These are phyloP conservation scores for Poeciliopsis turrubarensis DNA, from an alignment of 2,113 vertebrate genomes.

Conservation along the genomic window DNA sequence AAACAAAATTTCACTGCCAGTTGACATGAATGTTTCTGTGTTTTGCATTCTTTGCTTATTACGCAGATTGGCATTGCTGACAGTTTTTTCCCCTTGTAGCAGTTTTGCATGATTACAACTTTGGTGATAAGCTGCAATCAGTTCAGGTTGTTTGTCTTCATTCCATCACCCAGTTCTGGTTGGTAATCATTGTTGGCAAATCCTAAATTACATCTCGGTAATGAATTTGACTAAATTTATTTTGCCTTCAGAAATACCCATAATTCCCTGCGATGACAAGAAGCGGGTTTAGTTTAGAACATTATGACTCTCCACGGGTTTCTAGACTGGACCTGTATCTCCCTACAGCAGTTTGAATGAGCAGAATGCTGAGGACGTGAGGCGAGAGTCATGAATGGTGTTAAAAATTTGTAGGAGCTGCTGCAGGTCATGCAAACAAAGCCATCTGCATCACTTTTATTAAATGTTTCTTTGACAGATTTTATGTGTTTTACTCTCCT, in stretches of 20 bases:
- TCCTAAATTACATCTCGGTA: slow-evolving; percentile 45
- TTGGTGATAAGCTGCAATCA: slow-evolving; percentile 26
- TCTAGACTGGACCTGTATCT: slow-evolving; percentile 72
- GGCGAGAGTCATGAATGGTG: slow-evolving; percentile 8
- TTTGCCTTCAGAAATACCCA: slow-evolving; percentile 26
- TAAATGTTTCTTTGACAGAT: slow-evolving; percentile 24
- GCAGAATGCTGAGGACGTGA: slow-evolving; percentile 1
- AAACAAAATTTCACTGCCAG: slow-evolving; percentile 41
- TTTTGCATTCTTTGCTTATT: slow-evolving; percentile 24
- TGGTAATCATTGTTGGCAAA: slow-evolving; percentile 5
- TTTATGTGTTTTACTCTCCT: slow-evolving; percentile 41
- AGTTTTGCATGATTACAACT: slow-evolving; percentile 28
- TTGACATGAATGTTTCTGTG: slow-evolving; percentile 43
- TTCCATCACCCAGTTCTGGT: slow-evolving; percentile 17
- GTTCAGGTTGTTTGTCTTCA: slow-evolving; percentile 27
- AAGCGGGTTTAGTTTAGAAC: neutral
- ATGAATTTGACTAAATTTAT: slow-evolving; percentile 20
- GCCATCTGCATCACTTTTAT: neutral
- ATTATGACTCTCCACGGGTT: slow-evolving; percentile 1
- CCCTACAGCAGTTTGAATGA: slow-evolving; percentile 54
- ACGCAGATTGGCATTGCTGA: neutral
- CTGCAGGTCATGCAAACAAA: neutral
- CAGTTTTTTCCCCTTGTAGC: slow-evolving; percentile 25
- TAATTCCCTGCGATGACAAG: neutral
- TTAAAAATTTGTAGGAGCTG: neutral